phyloP scores from a whole-genome alignment of 2,797 vertebrate genomes.

The Sebastes cheni region DNA sequence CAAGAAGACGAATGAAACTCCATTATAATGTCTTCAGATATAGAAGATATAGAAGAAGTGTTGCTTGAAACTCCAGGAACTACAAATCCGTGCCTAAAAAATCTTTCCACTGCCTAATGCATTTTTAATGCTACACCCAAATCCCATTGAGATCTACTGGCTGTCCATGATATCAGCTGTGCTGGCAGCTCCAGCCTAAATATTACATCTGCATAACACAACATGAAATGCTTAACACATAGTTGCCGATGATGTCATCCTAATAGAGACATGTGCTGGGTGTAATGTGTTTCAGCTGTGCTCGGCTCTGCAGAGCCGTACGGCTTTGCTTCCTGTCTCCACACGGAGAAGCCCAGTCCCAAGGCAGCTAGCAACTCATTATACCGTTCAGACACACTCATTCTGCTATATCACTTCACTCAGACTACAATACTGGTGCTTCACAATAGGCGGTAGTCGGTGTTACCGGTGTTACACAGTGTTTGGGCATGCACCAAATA shows the following conservation, averaged over 20 bases:
- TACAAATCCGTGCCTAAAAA: not conserved
- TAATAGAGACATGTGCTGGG: not conserved
- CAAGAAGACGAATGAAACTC: not conserved
- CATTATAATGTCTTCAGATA: not conserved
- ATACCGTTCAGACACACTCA: not conserved
- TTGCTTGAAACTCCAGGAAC: not conserved
- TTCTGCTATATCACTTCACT: not conserved
- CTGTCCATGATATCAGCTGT: conserved; percentile 51
- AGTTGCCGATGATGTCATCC: conserved; percentile 41
- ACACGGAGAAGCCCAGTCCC: not conserved
- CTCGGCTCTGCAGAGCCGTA: not conserved
- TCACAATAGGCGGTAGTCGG: too few relatives aligned
- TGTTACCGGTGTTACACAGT: too few relatives aligned
- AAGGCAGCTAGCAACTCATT: not conserved
- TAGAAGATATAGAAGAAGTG: not conserved
- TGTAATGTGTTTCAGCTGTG: conserved; percentile 55
- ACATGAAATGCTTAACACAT: conserved; percentile 18
- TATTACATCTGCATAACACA: conserved; percentile 22
- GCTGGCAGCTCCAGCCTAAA: conserved; percentile 8
- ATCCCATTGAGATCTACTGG: not conserved
- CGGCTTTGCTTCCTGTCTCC: conserved; percentile 12
- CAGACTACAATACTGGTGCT: too few relatives aligned
- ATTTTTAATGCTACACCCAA: conserved; percentile 24
- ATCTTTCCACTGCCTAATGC: not conserved
- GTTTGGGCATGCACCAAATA: too few relatives aligned